These are phyloP conservation scores for Eueides isabella DNA, from an alignment of 1,140 invertebrate genomes.

Conservation along the genomic window DNA sequence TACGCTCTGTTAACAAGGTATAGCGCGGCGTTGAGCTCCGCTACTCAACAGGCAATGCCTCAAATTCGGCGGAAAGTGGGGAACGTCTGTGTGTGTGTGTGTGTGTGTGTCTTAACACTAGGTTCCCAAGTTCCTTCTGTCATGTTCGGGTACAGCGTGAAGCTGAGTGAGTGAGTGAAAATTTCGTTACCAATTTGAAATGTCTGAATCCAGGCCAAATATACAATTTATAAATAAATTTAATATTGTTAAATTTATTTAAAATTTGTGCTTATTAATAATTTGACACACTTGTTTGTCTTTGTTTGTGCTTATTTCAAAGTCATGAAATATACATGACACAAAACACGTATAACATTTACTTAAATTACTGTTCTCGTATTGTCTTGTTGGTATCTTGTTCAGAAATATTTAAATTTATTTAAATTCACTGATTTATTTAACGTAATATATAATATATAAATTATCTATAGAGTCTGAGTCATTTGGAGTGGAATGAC, in stretches of 20 bases:
- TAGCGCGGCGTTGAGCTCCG: too few relatives aligned
- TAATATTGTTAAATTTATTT: not conserved
- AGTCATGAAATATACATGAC: not conserved
- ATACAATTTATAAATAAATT: too few relatives aligned
- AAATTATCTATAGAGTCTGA: not conserved
- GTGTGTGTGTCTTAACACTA: too few relatives aligned
- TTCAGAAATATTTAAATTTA: conserved; percentile 11
- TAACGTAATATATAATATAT: not conserved
- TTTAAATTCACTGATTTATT: conserved; percentile 14
- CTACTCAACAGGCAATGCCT: too few relatives aligned
- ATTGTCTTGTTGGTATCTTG: conserved; percentile 7
- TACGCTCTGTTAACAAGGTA: too few relatives aligned
- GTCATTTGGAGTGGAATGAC: not conserved
- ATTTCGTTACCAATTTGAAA: too few relatives aligned
- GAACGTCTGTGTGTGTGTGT: too few relatives aligned
- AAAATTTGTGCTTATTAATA: not conserved
- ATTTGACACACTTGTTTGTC: not conserved
- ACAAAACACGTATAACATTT: not conserved
- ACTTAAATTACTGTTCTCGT: conserved; percentile 8
- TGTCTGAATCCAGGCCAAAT: too few relatives aligned
- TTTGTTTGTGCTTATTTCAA: not conserved
- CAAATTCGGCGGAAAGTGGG: too few relatives aligned
- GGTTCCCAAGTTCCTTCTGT: too few relatives aligned
- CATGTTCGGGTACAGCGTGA: too few relatives aligned
- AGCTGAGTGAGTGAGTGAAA: too few relatives aligned